These are phyloP conservation scores for Heteropelma amictum DNA, from an alignment of 2,888 invertebrate species.

Conservation along the genomic window DNA sequence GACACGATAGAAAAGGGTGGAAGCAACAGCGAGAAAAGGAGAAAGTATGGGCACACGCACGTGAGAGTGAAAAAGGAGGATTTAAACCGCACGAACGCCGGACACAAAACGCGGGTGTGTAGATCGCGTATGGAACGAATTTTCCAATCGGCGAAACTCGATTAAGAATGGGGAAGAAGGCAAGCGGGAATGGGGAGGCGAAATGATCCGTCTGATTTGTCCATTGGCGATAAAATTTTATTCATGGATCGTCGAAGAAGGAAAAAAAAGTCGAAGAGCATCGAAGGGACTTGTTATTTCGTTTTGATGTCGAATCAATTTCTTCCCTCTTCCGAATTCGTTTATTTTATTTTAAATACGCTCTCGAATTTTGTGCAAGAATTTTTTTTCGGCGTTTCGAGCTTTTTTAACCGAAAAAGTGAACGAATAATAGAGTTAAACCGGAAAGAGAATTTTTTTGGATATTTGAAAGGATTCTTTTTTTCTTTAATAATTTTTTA, in stretches of 20 bases:
- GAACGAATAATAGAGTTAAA: background rate
- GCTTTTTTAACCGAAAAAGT: background rate
- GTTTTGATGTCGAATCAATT: too few relatives aligned
- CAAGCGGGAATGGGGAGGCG: background rate
- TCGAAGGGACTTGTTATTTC: too few relatives aligned
- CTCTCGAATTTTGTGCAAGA: background rate
- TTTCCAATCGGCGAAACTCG: slow-evolving; percentile 36
- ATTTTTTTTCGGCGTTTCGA: too few relatives aligned
- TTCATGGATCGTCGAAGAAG: too few relatives aligned
- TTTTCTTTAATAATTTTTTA: background rate
- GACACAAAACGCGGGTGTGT: slow-evolving; percentile 47
- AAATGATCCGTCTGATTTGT: slow-evolving; percentile 7
- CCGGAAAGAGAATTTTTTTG: background rate
- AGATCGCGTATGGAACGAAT: slow-evolving; percentile 30
- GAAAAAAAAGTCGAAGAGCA: too few relatives aligned
- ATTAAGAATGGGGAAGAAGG: slow-evolving; percentile 3
- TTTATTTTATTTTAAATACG: slow-evolving; percentile 27
- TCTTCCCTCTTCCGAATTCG: too few relatives aligned
- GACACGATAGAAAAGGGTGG: slow-evolving; percentile 55
- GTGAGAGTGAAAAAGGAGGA: background rate
- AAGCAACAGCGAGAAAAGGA: slow-evolving; percentile 17
- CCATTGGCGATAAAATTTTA: too few relatives aligned
- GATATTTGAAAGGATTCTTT: background rate
- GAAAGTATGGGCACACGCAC: background rate
- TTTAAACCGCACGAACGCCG: slow-evolving; percentile 18